Evolutionary conservation across 2,797 vertebrate genomes (phyloP).

Genomic region (Falco berigora): DNA sequence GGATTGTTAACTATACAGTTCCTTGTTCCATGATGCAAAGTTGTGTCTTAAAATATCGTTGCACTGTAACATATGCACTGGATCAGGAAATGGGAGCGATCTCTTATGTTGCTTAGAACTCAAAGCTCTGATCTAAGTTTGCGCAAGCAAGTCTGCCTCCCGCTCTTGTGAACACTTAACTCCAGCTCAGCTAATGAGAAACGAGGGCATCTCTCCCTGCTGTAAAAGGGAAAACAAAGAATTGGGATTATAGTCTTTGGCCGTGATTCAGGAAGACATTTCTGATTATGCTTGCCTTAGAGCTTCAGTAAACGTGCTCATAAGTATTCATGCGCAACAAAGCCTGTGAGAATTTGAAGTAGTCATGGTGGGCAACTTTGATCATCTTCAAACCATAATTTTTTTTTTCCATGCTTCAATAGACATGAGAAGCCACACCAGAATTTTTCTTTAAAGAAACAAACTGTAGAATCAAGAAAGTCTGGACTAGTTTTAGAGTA

Average conservation of each 20-base stretch:
- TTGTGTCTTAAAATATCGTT: background rate
- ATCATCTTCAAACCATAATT: background rate
- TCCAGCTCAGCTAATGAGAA: background rate
- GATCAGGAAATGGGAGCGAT: background rate
- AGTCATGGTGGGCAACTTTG: background rate
- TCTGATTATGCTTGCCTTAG: background rate
- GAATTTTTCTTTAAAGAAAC: background rate
- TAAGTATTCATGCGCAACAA: background rate
- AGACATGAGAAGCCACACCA: background rate
- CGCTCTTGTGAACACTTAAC: background rate
- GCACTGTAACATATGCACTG: rapidly evolving
- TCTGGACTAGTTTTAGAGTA: background rate
- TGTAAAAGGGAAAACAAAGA: background rate
- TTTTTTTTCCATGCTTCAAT: background rate
- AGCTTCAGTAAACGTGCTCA: background rate
- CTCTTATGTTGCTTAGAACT: background rate
- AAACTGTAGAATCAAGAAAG: background rate
- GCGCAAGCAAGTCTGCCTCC: background rate
- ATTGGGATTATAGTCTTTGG: background rate
- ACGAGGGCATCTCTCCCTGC: background rate
- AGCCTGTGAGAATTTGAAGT: background rate
- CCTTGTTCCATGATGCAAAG: background rate
- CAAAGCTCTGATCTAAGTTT: background rate
- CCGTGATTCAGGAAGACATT: background rate
- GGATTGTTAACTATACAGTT: background rate